Base-by-base conservation (phyloP, 2,797 vertebrate genomes). In the Prunella strophiata region DNA sequence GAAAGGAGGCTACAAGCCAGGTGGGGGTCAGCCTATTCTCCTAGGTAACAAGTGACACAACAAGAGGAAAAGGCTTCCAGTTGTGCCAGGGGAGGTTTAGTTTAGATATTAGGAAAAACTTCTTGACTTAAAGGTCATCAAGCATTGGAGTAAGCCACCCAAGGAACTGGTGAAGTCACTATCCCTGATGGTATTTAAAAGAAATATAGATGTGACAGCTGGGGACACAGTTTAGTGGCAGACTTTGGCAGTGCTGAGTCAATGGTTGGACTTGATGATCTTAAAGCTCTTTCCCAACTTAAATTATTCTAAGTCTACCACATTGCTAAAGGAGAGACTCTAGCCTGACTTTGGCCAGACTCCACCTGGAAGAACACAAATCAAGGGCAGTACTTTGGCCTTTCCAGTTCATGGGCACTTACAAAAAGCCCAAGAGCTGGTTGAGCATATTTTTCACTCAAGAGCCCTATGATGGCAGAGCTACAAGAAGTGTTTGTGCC, bases 21-120 rank as follows among this genome's bases (percentile, higher is more conserved):
- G 5, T 50, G 5, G 5, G 5, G 0, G 4, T 16, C 0, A 0
- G 2, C 29, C 10, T 79, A 13, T 63, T 76, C 7, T 45, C 4
- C 17, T 13, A 16, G 11, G 73, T 27, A 76, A 4, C 8, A n/a
- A 48, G 15, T 0, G 3, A 26, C 3, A 48, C 1, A 3, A n/a
- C 2, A 5, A 77, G 19, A 90, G 4, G 7, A 71, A 57, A 78
- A 5, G 4, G 7, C 7, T 34, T 85, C 34, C 45, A 38, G 22
- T 25, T 54, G 7, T 1, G 0, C 9, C 29, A 42, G 13, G 12
- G 1, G 11, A 57, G 1, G 7, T 62, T 78, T 62, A 78, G 8
- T 16, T 23, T 25, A 26, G 16, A 30, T 36, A 67, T 59, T 9
- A 34, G 23, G 32, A 66, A 75, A 36, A 84, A 30, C 3, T 29